Evolutionary conservation across 2,113 vertebrate species (phyloP).

Genomic region (Sander lucioperca): DNA sequence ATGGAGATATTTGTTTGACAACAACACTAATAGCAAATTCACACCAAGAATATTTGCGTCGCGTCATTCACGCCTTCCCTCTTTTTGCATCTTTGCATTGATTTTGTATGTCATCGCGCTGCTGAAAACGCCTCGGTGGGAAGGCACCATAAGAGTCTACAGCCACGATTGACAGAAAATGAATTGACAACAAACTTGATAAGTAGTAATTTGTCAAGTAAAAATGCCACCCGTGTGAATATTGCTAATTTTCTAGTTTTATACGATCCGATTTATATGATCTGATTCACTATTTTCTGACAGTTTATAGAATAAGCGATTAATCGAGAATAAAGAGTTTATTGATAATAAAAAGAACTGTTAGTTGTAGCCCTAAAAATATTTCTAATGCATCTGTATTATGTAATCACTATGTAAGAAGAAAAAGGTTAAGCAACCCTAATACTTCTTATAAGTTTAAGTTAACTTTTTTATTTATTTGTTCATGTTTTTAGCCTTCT

Average conservation of each 20-base stretch:
- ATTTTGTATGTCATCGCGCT: too few relatives aligned
- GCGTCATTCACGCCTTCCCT: too few relatives aligned
- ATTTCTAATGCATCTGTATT: neutral
- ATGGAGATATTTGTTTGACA: neutral
- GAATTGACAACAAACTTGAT: neutral
- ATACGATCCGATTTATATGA: too few relatives aligned
- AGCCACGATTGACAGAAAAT: neutral
- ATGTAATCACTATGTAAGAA: neutral
- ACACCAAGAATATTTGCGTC: too few relatives aligned
- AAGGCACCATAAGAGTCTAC: too few relatives aligned
- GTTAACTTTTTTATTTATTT: neutral
- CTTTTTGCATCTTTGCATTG: too few relatives aligned
- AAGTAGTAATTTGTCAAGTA: neutral
- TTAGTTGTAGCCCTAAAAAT: neutral
- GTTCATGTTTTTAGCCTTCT: neutral
- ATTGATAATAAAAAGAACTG: neutral
- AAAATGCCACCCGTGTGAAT: neutral
- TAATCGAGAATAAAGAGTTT: neutral
- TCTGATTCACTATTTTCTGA: neutral
- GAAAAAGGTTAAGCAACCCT: neutral
- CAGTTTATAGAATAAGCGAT: neutral
- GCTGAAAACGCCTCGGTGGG: too few relatives aligned
- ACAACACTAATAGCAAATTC: too few relatives aligned
- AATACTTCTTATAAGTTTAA: neutral
- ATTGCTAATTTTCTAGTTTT: neutral